Base-by-base conservation (phyloP, 37 sponge, comb jelly and placozoan genomes). In the Theonella swinhoei region DNA sequence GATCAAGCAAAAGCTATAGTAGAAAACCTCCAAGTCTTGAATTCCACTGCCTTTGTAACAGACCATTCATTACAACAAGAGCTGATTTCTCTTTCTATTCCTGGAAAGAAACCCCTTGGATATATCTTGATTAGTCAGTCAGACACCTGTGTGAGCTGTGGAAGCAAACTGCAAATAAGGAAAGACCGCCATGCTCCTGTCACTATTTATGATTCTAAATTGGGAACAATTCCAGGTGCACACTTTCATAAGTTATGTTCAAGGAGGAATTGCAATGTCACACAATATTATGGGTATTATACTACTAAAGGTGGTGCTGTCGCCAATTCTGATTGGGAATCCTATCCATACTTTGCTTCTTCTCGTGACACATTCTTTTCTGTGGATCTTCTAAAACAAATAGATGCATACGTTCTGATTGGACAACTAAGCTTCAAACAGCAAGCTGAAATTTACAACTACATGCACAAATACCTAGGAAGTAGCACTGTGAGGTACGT, bases 391-490 rank as follows among this genome's bases (percentile, higher is more conserved):
- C 36, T 85, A 62, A 28, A 54, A 26, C 62, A 38, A 34, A 33
- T 59, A 23, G 42, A 85, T 61, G 72, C 79, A n/a, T 54, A 85
- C 7, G 25, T 85, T 23, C 64, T 85, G 33, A 35, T 85, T 85
- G 86, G 86, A 3, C 79, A 85, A 26, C 59, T 74, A 0, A 85
- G 86, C 42, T 85, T 76, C 54, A 77, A 85, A 60, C 86, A 85
- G 39, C 1, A 64, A 28, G 79, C 86, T 26, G 86, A 85, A 14
- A 41, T 85, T 2, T 85, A 71, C 79, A 85, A 85, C 61, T 69
- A 61, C 65, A 54, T 82, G 4, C 26, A 80, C 66, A 80, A 35
- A 28, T 23, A 25, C 8, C 24, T 26, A 39, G 17, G 71, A 5
- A n/a, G n/a, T n/a, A n/a, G n/a, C n/a, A n/a, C n/a, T n/a, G n/a